Conservation (phyloP, 2,113 vertebrate species). For the Thoracochromis brauschi region DNA sequence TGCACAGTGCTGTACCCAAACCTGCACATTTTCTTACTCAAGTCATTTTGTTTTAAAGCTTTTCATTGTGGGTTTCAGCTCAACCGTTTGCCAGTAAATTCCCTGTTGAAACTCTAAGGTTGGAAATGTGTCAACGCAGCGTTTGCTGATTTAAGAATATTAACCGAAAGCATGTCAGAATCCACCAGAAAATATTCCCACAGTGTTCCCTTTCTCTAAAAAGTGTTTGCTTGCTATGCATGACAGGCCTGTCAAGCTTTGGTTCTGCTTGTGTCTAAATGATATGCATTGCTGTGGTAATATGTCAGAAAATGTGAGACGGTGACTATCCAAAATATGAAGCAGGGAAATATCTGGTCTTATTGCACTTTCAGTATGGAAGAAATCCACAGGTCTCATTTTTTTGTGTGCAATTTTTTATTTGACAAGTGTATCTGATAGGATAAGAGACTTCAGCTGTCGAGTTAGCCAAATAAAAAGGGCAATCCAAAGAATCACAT, state of each 20-base stretch:
- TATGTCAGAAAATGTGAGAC: neutral
- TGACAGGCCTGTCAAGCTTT: neutral
- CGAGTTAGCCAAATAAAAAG: neutral
- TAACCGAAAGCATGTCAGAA: neutral
- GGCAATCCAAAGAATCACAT: neutral
- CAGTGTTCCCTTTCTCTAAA: neutral
- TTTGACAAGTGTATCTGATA: neutral
- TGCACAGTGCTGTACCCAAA: neutral
- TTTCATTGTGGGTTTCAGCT: neutral
- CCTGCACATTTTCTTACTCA: neutral
- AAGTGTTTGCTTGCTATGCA: neutral
- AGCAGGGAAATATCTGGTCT: neutral
- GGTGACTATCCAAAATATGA: neutral
- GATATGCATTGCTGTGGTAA: neutral
- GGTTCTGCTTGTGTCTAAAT: neutral
- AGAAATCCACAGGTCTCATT: neutral
- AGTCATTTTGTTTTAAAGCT: neutral
- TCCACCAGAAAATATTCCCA: neutral
- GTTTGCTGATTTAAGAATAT: neutral
- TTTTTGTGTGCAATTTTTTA: neutral
- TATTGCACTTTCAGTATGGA: neutral
- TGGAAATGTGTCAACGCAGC: neutral
- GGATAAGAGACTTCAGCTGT: neutral
- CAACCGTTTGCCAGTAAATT: neutral
- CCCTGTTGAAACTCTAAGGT: neutral